phyloP scores from a whole-genome alignment of 2,797 vertebrate genomes.

The Parotocinclus haroldoi region DNA sequence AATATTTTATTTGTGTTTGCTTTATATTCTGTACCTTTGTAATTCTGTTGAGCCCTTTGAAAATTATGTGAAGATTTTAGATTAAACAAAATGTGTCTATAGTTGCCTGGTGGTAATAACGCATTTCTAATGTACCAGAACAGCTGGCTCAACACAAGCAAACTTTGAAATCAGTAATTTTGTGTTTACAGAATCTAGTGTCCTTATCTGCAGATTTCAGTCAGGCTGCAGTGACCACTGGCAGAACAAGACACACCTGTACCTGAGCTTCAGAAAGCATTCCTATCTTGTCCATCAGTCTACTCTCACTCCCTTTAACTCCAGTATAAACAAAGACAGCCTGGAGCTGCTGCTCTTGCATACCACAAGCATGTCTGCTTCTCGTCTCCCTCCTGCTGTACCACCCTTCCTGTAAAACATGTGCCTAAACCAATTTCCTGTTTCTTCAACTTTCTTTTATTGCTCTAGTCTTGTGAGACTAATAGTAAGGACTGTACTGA shows the following conservation, averaged over 20 bases:
- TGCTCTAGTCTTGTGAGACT: neutral
- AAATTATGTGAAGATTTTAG: no score
- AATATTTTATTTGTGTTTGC: no score
- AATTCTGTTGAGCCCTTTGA: no score
- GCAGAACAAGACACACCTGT: constrained; percentile 1
- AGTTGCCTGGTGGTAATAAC: no score
- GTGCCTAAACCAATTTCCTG: neutral
- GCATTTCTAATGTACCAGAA: no score
- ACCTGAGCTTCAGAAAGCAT: constrained; percentile 16
- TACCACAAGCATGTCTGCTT: constrained; percentile 33
- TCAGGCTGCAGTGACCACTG: neutral
- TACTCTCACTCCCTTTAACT: constrained; percentile 15
- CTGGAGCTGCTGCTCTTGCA: constrained; percentile 23
- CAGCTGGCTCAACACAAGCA: no score
- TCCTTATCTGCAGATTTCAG: no score
- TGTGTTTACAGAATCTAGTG: no score
- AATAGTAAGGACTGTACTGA: neutral
- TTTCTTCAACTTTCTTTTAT: neutral
- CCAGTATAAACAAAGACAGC: constrained; percentile 35
- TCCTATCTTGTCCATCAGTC: constrained; percentile 11
- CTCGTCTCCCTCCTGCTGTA: constrained; percentile 11
- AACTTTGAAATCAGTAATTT: no score
- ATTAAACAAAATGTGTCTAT: no score
- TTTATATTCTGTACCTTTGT: no score
- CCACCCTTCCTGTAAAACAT: constrained; percentile 2